Percentiles rank a stretch among this genome's conserved stretches.
These are phyloP conservation scores for Megathymus violae DNA, from an alignment of 1,140 invertebrate genomes.

Conservation along the genomic window DNA sequence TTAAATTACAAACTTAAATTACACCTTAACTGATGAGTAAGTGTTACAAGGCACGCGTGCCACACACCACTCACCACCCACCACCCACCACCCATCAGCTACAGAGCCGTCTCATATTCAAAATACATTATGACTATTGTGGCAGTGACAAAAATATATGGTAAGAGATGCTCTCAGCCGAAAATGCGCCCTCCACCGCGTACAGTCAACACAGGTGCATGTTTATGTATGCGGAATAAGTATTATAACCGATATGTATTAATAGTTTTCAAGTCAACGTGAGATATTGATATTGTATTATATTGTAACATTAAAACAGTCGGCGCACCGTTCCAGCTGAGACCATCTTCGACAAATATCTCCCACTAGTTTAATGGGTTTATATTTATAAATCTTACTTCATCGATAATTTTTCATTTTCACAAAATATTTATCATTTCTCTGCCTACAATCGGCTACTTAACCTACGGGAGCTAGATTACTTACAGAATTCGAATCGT, in stretches of 20 bases:
- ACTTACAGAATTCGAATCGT: constrained; percentile 36
- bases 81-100: constrained; percentile 25
- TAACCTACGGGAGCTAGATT: constrained; percentile 54
- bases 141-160: constrained; percentile 81
- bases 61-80: constrained; percentile 28
- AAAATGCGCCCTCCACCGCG: neutral
- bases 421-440: constrained; percentile 69
- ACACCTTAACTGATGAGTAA: constrained; percentile 51
- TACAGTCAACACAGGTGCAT: constrained; percentile 6
- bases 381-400: constrained; percentile 32
- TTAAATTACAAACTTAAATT: constrained; percentile 45
- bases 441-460: constrained; percentile 57
- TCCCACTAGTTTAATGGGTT: constrained; percentile 11
- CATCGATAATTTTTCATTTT: constrained; percentile 41
- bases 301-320: neutral
- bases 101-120: constrained; percentile 29
- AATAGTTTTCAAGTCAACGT: too few species aligned
- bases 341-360: constrained; percentile 32
- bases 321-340: neutral
- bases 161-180: constrained; percentile 19
- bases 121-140: constrained; percentile 61
- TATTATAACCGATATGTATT: too few species aligned
- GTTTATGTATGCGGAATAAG: neutral
- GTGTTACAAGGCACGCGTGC: constrained; percentile 39
- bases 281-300: too few species aligned